Evolutionary conservation across 2,888 invertebrate species (phyloP).

Genomic region (Scaptomyza polygonia): DNA sequence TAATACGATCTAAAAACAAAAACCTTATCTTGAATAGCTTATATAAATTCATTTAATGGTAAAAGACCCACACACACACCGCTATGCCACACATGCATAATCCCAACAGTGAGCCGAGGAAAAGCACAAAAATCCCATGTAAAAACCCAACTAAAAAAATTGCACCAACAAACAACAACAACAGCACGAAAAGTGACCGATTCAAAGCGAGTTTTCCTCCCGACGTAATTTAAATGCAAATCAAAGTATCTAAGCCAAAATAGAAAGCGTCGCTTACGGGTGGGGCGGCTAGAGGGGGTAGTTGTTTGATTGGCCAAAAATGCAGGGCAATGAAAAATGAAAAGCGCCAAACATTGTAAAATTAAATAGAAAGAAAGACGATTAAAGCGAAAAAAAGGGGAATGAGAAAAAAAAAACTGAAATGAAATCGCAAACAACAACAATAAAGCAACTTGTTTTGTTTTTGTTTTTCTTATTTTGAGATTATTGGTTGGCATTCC

Average conservation of each 20-base stretch:
- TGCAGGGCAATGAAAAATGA: slow-evolving; percentile 48
- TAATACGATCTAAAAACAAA: not conserved
- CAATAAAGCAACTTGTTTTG: too few relatives aligned
- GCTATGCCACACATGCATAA: not conserved
- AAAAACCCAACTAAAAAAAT: slow-evolving; percentile 41
- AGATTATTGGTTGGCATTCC: slow-evolving; percentile 75
- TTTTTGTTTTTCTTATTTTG: slow-evolving; percentile 36
- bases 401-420: slow-evolving; percentile 38
- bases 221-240: slow-evolving; percentile 77
- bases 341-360: slow-evolving; percentile 42
- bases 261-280: slow-evolving; percentile 41
- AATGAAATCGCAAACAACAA: slow-evolving; percentile 65
- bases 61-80: slow-evolving; percentile 12
- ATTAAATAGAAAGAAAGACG: not conserved
- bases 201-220: slow-evolving; percentile 43
- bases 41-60: slow-evolving; percentile 11
- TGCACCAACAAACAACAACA: slow-evolving; percentile 40
- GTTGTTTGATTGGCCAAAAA: slow-evolving; percentile 65
- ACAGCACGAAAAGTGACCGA: slow-evolving; percentile 41
- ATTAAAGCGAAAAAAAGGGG: not conserved
- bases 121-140: slow-evolving; percentile 27
- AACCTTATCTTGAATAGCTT: not conserved
- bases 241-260: slow-evolving; percentile 62
- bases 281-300: slow-evolving; percentile 60
- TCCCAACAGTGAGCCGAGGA: slow-evolving; percentile 45